Base-by-base conservation (phyloP, 2,797 vertebrate species). In the Ctenopoma multispine region DNA sequence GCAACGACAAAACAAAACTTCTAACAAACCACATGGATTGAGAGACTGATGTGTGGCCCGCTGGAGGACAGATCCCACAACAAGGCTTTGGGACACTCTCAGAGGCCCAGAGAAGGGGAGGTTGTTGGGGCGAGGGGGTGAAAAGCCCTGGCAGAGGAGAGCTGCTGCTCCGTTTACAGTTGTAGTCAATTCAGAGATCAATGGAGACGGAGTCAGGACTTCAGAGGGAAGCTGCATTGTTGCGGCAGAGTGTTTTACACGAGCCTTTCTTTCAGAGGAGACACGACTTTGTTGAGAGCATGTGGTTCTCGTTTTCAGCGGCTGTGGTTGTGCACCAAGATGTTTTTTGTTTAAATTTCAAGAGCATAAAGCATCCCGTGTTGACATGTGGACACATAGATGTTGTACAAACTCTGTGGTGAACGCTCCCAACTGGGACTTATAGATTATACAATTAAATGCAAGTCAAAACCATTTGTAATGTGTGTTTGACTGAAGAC, bases 291-390 rank as follows among this genome's bases (percentile, higher is more conserved):
- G 83, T 70, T 63, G 46, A 38, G 69, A 82, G 50, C 90, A 92
- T 93, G 92, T 91, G 91, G 89, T 92, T 92, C 81, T 86, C 54
- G 86, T 93, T 93, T 90, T 73, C 72, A 29, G n/a, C 23, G 24
- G 67, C 61, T 75, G 74, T 29, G 82, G 84, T 82, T 34, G 17
- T 31, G 72, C 83, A 61, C 59, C 75, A 21, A 63, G 65, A 78
- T 77, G 71, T 29, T 57, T 20, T 84, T 85, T 83, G 84, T 88
- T 86, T 82, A 69, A 81, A 62, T 77, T 77, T 84, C 69, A 60
- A 73, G 65, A 80, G 69, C 68, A 63, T 68, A 57, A 83, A 81
- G 69, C 80, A 69, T 75, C 62, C 70, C 67, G 59, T 76, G 65
- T 47, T 77, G 75, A 83, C 82, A 81, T 69, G 72, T 46, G 27